These are phyloP conservation scores for Drosophila mimica DNA, from an alignment of 2,888 invertebrate species.

Conservation along the genomic window DNA sequence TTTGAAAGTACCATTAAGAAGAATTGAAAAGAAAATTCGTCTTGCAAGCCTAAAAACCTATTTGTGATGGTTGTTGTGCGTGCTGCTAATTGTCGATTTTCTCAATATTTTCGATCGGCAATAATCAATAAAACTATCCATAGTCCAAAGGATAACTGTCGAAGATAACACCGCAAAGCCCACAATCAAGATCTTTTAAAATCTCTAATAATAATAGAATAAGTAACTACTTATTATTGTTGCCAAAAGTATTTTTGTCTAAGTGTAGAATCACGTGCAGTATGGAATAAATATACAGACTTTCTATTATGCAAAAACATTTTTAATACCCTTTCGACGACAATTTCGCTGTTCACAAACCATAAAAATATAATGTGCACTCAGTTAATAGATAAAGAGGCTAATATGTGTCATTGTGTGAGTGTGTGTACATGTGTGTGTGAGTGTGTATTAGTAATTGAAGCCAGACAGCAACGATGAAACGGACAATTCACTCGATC, in stretches of 20 bases:
- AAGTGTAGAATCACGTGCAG: neutral
- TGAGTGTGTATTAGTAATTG: constrained; percentile 15
- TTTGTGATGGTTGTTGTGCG: neutral
- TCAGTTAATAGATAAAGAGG: constrained; percentile 43
- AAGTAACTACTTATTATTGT: neutral
- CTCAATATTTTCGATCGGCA: neutral
- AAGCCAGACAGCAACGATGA: constrained; percentile 28
- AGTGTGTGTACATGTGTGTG: neutral
- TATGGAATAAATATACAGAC: neutral
- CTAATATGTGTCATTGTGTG: constrained; percentile 9
- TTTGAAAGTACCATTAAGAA: neutral
- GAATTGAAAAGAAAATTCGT: neutral
- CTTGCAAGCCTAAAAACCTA: neutral
- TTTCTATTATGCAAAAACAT: neutral
- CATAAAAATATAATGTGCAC: constrained; percentile 22
- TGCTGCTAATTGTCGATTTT: neutral
- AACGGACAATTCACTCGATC: constrained; percentile 55
- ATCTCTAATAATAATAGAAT: neutral
- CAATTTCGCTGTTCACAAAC: constrained; percentile 1
- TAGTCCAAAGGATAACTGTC: too few relatives aligned
- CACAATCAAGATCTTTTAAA: neutral
- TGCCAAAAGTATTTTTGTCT: neutral
- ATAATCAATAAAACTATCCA: neutral
- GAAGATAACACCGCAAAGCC: too few relatives aligned
- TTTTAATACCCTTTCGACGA: neutral